Evolutionary conservation across 2,888 invertebrate genomes (phyloP).

Genomic region (Apomyelois bistriatella): DNA sequence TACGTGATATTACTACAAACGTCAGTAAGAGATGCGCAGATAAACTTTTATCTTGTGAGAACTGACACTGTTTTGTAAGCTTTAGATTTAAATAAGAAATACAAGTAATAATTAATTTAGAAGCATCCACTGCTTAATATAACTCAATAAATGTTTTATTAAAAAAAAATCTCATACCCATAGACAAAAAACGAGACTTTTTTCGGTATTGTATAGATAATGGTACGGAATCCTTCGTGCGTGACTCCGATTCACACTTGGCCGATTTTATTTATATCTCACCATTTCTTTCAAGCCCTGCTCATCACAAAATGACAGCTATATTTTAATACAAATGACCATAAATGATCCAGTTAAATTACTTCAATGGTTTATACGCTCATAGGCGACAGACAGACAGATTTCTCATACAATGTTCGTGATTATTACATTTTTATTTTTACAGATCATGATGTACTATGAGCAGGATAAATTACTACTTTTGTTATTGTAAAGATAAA

Average conservation of each 20-base stretch:
- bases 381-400: constrained; percentile 13
- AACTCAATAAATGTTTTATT: too few relatives aligned
- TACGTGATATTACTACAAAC: constrained; percentile 45
- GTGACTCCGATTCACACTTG: too few relatives aligned
- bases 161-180: too few relatives aligned
- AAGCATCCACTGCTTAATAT: too few relatives aligned
- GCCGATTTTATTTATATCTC: too few relatives aligned
- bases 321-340: constrained; percentile 17
- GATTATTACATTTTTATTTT: constrained; percentile 9
- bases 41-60: constrained; percentile 23
- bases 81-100: not conserved
- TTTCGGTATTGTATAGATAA: too few relatives aligned
- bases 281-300: not conserved
- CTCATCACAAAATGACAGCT: constrained; percentile 7
- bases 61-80: constrained; percentile 9
- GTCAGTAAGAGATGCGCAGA: constrained; percentile 41
- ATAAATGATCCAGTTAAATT: constrained; percentile 18
- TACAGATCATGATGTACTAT: constrained; percentile 1
- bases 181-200: too few relatives aligned
- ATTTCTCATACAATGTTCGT: constrained; percentile 2
- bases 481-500: not conserved
- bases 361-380: constrained; percentile 20
- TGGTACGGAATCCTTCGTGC: too few relatives aligned
- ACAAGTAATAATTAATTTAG: not conserved
- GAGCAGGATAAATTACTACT: constrained; percentile 1